phyloP scores from a whole-genome alignment of 2,888 invertebrate genomes.

The Saturnia japonica region DNA sequence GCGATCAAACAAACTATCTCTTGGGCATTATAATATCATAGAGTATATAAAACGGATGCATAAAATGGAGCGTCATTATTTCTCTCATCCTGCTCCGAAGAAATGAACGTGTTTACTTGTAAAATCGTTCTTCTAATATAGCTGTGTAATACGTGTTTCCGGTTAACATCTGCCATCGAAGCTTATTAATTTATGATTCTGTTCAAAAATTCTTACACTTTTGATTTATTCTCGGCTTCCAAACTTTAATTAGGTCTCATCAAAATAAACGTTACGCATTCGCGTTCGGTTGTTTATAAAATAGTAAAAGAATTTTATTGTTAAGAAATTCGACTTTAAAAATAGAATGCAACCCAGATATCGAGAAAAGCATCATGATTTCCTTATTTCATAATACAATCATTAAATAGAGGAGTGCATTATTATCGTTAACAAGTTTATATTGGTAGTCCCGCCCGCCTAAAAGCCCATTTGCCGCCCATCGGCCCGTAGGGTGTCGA shows the following conservation, averaged over 20 bases:
- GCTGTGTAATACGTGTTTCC: not conserved
- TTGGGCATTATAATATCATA: too few relatives aligned
- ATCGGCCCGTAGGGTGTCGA: slow-evolving; percentile 62
- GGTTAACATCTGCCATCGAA: not conserved
- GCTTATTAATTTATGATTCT: not conserved
- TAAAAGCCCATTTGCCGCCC: slow-evolving; percentile 69
- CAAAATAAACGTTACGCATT: slow-evolving; percentile 2
- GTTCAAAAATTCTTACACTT: not conserved
- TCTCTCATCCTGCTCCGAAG: not conserved
- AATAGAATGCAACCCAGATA: slow-evolving; percentile 35
- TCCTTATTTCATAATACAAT: slow-evolving; percentile 54
- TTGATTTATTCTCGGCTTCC: not conserved
- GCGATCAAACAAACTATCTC: too few relatives aligned
- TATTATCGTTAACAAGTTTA: slow-evolving; percentile 63
- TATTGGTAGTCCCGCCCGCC: slow-evolving; percentile 63
- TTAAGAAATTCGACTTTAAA: slow-evolving; percentile 24
- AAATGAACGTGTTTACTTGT: not conserved
- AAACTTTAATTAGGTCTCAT: not conserved
- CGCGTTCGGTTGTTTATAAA: not conserved
- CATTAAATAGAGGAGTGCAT: slow-evolving; percentile 63
- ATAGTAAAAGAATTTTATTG: slow-evolving; percentile 11
- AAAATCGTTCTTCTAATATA: not conserved
- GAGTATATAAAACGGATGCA: not conserved
- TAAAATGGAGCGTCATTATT: not conserved
- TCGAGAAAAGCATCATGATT: slow-evolving; percentile 31